These are phyloP conservation scores for Sisyra terminalis DNA, from an alignment of 2,888 invertebrate species.

Conservation along the genomic window DNA sequence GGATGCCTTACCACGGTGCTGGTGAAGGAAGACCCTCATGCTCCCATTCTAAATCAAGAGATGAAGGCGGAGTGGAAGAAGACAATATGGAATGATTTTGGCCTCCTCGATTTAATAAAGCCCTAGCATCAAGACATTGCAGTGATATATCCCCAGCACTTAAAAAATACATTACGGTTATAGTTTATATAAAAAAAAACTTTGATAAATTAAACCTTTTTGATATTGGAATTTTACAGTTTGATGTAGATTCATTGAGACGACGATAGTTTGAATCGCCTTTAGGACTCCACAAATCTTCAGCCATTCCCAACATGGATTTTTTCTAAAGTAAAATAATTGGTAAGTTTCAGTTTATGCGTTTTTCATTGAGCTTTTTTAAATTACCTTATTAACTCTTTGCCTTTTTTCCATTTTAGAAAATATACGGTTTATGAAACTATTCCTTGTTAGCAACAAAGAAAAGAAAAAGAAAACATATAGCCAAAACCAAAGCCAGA, in stretches of 20 bases:
- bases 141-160: constrained; percentile 35
- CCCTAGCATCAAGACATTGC: constrained; percentile 40
- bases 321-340: constrained; percentile 16
- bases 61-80: constrained; percentile 44
- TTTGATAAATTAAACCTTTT: constrained; percentile 17
- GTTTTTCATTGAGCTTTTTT: background rate
- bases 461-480: background rate
- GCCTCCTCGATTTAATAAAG: constrained; percentile 21
- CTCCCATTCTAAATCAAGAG: constrained; percentile 54
- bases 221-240: constrained; percentile 19
- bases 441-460: constrained; percentile 6
- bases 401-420: constrained; percentile 8
- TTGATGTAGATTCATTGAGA: constrained; percentile 23
- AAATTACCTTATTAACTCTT: constrained; percentile 5
- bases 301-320: constrained; percentile 25
- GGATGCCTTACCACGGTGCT: constrained; percentile 9
- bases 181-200: constrained; percentile 9
- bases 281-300: constrained; percentile 22
- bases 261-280: constrained; percentile 22
- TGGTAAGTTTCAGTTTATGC: background rate
- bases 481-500: too few species aligned
- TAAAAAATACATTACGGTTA: constrained; percentile 18
- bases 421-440: constrained; percentile 6
- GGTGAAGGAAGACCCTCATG: constrained; percentile 32
- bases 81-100: constrained; percentile 11